These are phyloP conservation scores for Chaetops frenatus DNA, from an alignment of 2,113 vertebrate genomes.

Conservation along the genomic window DNA sequence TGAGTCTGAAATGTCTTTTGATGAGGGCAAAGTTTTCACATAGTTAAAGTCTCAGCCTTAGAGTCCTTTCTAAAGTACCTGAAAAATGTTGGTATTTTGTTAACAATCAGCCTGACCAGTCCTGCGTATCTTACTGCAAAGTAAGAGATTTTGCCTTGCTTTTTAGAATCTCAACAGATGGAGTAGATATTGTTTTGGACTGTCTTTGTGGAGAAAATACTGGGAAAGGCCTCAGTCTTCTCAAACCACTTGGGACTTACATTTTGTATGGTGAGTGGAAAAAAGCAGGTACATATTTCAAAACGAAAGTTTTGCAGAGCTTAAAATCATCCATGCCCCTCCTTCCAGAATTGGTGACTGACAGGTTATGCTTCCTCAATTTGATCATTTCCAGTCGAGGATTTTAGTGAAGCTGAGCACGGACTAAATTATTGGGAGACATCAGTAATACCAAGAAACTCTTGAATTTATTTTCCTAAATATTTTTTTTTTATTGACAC, in stretches of 20 bases:
- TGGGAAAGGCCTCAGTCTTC: slow-evolving; percentile 90
- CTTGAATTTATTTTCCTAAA: too few species aligned
- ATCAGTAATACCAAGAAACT: neutral
- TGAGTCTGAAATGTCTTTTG: neutral
- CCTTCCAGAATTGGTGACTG: neutral
- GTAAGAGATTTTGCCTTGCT: neutral
- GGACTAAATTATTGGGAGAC: neutral
- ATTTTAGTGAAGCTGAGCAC: neutral
- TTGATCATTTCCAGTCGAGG: neutral
- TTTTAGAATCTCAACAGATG: slow-evolving; percentile 89
- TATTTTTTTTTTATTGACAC: too few species aligned
- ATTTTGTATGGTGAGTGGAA: slow-evolving; percentile 90
- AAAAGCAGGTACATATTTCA: neutral
- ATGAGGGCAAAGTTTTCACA: neutral
- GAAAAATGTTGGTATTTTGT: neutral
- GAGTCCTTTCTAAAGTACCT: neutral
- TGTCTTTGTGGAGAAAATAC: slow-evolving; percentile 97
- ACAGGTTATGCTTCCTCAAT: neutral
- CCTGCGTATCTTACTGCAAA: neutral
- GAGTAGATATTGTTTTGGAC: slow-evolving; percentile 95
- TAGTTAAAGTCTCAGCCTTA: neutral
- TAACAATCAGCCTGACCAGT: neutral
- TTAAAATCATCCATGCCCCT: neutral
- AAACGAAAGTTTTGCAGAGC: neutral
- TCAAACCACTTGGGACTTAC: slow-evolving; percentile 94